Conservation (phyloP, 2,888 invertebrate genomes). For the Drosophila anomalipes region DNA sequence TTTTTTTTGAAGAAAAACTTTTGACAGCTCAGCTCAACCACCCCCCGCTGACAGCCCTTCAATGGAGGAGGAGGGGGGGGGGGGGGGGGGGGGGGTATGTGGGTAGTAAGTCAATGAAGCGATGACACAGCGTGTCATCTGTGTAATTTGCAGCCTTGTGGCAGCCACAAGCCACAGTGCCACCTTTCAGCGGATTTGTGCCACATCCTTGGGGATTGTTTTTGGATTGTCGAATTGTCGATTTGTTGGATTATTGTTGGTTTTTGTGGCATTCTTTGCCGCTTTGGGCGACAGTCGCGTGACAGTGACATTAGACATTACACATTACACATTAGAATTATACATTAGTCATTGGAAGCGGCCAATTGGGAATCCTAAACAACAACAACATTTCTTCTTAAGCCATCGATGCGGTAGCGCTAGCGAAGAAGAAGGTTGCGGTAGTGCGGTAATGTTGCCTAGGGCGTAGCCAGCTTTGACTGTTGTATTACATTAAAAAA, state of each 20-base stretch:
- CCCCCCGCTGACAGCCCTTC: not conserved
- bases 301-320: constrained; percentile 42
- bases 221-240: not conserved
- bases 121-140: constrained; percentile 79
- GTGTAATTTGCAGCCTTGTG: constrained; percentile 67
- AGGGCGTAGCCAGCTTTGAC: constrained; percentile 5
- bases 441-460: constrained; percentile 5
- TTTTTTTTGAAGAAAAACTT: not conserved
- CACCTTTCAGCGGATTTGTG: constrained; percentile 58
- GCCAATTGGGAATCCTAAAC: constrained; percentile 58
- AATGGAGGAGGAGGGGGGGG: no score
- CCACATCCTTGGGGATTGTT: constrained; percentile 58
- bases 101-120: constrained; percentile 65
- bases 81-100: no score
- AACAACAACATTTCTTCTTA: constrained; percentile 18
- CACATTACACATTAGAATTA: constrained; percentile 28
- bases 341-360: constrained; percentile 14
- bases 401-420: constrained; percentile 19
- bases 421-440: constrained; percentile 10
- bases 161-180: constrained; percentile 42
- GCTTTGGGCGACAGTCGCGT: constrained; percentile 60
- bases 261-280: constrained; percentile 33
- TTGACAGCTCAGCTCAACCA: not conserved
- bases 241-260: not conserved
- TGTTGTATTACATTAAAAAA: not conserved